phyloP scores from a whole-genome alignment of 2,797 vertebrate species.

The Centropyge bicolor region DNA sequence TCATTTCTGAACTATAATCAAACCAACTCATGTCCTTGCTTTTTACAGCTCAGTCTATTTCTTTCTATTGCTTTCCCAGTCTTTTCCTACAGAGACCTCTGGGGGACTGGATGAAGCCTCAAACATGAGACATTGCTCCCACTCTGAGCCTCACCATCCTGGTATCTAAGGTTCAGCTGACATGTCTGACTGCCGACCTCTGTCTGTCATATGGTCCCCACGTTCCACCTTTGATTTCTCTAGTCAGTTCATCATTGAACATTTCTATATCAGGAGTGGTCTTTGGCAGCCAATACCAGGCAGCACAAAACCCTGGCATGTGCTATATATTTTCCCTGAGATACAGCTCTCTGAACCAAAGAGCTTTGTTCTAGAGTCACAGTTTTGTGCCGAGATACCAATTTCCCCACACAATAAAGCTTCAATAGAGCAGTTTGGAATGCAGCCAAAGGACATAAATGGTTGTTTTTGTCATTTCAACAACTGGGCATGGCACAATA shows the following conservation, averaged over 20 bases:
- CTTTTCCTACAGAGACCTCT: background rate
- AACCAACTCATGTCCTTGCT: background rate
- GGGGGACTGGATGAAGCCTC: background rate
- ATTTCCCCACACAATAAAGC: conserved; percentile 45
- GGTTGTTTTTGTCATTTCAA: conserved; percentile 45
- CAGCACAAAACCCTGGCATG: conserved; percentile 26
- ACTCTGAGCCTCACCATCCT: background rate
- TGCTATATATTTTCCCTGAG: conserved; percentile 3
- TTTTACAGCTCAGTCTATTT: background rate
- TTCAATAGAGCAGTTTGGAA: conserved; percentile 43
- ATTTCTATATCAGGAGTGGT: conserved; percentile 6
- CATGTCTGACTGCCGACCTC: background rate
- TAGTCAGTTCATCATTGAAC: background rate
- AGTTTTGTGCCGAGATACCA: conserved; percentile 27
- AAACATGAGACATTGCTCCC: background rate
- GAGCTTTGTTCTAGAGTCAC: conserved; percentile 1
- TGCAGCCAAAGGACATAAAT: conserved; percentile 37
- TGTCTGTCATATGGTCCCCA: background rate
- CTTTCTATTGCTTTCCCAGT: background rate
- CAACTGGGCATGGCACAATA: conserved; percentile 29
- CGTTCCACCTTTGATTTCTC: background rate
- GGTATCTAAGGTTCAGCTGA: background rate
- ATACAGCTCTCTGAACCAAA: conserved; percentile 48
- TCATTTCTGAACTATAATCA: background rate
- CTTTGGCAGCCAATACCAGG: conserved; percentile 18